Evolutionary conservation across 1,140 invertebrate species (phyloP), one percentile per base, ranked within the genome.

Genomic region (Geopemphigus sp.): DNA sequence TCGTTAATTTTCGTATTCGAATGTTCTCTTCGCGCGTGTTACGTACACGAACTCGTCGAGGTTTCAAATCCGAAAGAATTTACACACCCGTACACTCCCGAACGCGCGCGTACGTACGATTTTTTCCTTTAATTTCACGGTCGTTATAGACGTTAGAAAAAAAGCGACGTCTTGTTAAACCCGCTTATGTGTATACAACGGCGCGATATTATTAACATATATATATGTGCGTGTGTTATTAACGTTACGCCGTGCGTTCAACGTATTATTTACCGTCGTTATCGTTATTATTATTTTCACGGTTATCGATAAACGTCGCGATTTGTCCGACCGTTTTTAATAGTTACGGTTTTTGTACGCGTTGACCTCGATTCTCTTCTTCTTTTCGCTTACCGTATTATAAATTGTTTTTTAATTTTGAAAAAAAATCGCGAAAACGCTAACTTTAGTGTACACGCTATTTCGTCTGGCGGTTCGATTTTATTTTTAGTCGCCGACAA

Each of bases 41-140:
- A n/a, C n/a, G n/a, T n/a, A n/a, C n/a, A n/a, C n/a, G n/a, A n/a
- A n/a, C n/a, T n/a, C n/a, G n/a, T n/a, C n/a, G n/a, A n/a, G n/a
- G n/a, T n/a, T n/a, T n/a, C n/a, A n/a, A n/a, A n/a, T n/a, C n/a
- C n/a, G n/a, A n/a, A n/a, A n/a, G n/a, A n/a, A n/a, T n/a, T n/a
- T n/a, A n/a, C n/a, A n/a, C n/a, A n/a, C n/a, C n/a, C n/a, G n/a
- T n/a, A n/a, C n/a, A n/a, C n/a, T n/a, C n/a, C n/a, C n/a, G n/a
- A n/a, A n/a, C n/a, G n/a, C n/a, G n/a, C n/a, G n/a, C 32, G 32
- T 39, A 39, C 32, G 8, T 8, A 39, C 8, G 32, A 26, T 70
- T 72, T 53, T 53, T 54, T 39, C n/a, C 47, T 72, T 8, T 17
- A 54, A 72, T 72, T 72, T 72, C 50, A 72, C 68, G 68, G 68